Base-by-base conservation (phyloP, 2,888 invertebrate genomes). In the Sesia apiformis region DNA sequence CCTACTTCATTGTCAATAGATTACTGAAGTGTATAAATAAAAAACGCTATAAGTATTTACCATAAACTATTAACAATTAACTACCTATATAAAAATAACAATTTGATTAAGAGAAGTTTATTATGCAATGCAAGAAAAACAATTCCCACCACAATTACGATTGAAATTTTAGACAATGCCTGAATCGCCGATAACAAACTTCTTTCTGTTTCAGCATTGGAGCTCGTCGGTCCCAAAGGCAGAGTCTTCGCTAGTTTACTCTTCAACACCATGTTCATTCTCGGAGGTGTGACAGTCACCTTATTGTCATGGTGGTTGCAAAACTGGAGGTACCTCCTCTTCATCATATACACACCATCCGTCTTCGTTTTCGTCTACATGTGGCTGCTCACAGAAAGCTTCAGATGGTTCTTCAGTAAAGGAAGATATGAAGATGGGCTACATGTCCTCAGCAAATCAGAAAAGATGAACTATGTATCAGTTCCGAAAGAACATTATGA, bases 361-460 rank as follows among this genome's bases (percentile, higher is more conserved):
- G 76, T 88, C 53, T 68, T 85, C 57, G 70, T 76, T 4, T 77
- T 89, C 58, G 54, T 84, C 42, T 89, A 89, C 67, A 75, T 84
- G 55, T 88, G 87, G 84, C 69, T 75, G 4, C 67, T 89, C 0
- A 80, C 82, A 0, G 89, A 89, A 57, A 88, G 88, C 57, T 88
- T 88, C 65, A 67, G 89, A 53, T 89, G 89, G 89, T 70, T 78
- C 40, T 84, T 89, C 66, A 93, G 93, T 55, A 93, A 94, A 70
- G 92, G 93, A 1, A 90, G 91, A 60, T 91, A 92, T 60, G 91
- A 93, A 38, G 92, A 93, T 64, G 95, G 93, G 0, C 86, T 93
- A 43, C 81, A 82, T 4, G 92, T 94, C 1, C 80, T 94, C 3
- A 84, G 79, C 5, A 92, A 85, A 67, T 91, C 94, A 5, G 93